These are phyloP conservation scores for Drosophila anceps DNA, from an alignment of 2,888 invertebrate species.

Conservation along the genomic window DNA sequence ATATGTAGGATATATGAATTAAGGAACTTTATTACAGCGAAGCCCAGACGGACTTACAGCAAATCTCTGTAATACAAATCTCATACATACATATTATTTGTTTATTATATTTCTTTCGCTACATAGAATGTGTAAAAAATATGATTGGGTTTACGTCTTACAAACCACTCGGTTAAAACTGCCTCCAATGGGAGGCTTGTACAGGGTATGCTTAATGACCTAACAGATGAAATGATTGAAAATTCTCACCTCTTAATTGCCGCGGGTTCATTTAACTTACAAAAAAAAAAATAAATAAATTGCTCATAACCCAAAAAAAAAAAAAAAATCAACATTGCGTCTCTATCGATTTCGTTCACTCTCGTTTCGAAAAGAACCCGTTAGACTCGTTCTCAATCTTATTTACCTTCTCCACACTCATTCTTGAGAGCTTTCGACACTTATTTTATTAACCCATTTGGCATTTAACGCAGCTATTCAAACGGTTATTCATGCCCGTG, in stretches of 20 bases:
- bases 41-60: neutral
- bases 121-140: neutral
- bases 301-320: constrained; percentile 8
- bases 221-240: constrained; percentile 15
- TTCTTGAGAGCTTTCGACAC: constrained; percentile 34
- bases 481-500: neutral
- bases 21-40: neutral
- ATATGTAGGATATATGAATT: neutral
- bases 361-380: constrained; percentile 33
- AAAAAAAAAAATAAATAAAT: too few relatives aligned
- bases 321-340: constrained; percentile 3
- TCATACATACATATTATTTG: too few relatives aligned
- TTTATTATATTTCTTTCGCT: neutral
- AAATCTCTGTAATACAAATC: neutral
- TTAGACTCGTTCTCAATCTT: constrained; percentile 46
- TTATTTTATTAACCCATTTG: constrained; percentile 68
- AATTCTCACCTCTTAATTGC: constrained; percentile 40
- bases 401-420: constrained; percentile 5
- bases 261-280: constrained; percentile 42
- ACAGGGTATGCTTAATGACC: constrained; percentile 20
- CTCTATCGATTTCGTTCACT: constrained; percentile 20
- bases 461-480: constrained; percentile 9
- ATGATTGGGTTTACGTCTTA: neutral
- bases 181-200: neutral
- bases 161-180: too few relatives aligned